phyloP scores from a whole-genome alignment of 1,140 invertebrate species.

The Gryllus bimaculatus region DNA sequence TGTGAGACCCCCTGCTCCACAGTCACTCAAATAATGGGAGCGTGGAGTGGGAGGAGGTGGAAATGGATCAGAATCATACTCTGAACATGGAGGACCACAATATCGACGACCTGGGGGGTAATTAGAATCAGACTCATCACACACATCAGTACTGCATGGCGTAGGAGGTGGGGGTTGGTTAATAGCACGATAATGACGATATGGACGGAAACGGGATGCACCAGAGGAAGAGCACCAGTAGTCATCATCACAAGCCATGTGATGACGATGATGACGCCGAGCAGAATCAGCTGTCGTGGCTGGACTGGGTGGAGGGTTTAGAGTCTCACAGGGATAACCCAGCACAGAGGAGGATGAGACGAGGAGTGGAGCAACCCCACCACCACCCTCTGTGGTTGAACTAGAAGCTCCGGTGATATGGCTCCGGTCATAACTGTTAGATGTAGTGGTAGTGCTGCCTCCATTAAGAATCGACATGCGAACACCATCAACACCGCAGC shows the following conservation, averaged over 20 bases:
- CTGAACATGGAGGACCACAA: constrained; percentile 36
- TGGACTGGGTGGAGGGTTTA: constrained; percentile 85
- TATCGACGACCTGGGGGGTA: constrained; percentile 37
- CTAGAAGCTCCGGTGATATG: constrained; percentile 76
- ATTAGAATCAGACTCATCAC: constrained; percentile 75
- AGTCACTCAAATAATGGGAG: constrained; percentile 61
- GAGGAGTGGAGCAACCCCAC: constrained; percentile 17
- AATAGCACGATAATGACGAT: constrained; percentile 64
- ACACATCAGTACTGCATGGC: constrained; percentile 88
- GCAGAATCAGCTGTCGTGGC: constrained; percentile 57
- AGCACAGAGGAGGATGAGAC: constrained; percentile 27
- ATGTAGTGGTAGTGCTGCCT: constrained; percentile 15
- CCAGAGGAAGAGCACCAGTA: constrained; percentile 25
- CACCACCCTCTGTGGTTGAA: constrained; percentile 49
- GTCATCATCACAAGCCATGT: constrained; percentile 20
- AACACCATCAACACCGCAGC: constrained; percentile 38
- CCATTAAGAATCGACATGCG: constrained; percentile 55
- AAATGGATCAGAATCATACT: constrained; percentile 56
- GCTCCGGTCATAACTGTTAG: constrained; percentile 60
- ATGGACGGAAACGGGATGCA: constrained; percentile 49
- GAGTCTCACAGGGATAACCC: constrained; percentile 66
- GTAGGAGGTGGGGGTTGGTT: constrained; percentile 86
- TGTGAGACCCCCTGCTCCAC: constrained; percentile 37
- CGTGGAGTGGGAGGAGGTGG: constrained; percentile 77
- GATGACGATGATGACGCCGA: constrained; percentile 41